A percentile compares a stretch with the other conserved stretches of the same genome.
These are phyloP conservation scores for Cladorhizidae sp. DNA, from an alignment of 37 sponge, comb jelly and placozoan genomes.

Conservation along the genomic window DNA sequence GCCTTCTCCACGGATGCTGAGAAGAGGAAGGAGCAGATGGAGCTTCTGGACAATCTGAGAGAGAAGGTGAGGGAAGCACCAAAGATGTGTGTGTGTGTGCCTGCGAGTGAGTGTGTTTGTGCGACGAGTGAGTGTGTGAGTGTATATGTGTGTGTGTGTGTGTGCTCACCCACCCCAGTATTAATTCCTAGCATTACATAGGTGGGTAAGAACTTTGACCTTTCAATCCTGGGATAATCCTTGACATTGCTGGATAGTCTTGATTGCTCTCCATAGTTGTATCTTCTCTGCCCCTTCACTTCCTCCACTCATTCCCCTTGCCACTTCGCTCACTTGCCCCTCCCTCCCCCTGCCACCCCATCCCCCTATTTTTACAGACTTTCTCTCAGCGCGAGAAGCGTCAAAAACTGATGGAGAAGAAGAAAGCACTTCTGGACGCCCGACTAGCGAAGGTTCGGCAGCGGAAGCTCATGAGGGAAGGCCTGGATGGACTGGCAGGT, in stretches of 20 bases:
- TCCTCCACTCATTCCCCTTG: too few species aligned
- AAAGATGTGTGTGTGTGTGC: conserved; percentile 6
- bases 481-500: not conserved
- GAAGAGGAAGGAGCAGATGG: conserved; percentile 79
- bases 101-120: too few species aligned
- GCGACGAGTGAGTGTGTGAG: too few species aligned
- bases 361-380: conserved; percentile 44
- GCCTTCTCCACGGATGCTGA: conserved; percentile 78
- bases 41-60: conserved; percentile 66
- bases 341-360: not conserved
- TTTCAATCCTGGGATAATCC: too few species aligned
- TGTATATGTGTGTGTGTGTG: too few species aligned
- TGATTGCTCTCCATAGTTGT: too few species aligned
- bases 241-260: too few species aligned
- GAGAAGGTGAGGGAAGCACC: conserved; percentile 58
- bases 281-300: too few species aligned
- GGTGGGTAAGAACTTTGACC: too few species aligned
- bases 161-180: too few species aligned
- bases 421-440: conserved; percentile 66
- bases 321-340: not conserved
- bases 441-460: conserved; percentile 71
- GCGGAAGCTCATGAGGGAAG: conserved; percentile 42
- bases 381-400: conserved; percentile 62
- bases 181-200: too few species aligned
- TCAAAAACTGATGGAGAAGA: conserved; percentile 61